Base-by-base conservation (phyloP, 2,113 vertebrate species). In the Carassius auratus region DNA sequence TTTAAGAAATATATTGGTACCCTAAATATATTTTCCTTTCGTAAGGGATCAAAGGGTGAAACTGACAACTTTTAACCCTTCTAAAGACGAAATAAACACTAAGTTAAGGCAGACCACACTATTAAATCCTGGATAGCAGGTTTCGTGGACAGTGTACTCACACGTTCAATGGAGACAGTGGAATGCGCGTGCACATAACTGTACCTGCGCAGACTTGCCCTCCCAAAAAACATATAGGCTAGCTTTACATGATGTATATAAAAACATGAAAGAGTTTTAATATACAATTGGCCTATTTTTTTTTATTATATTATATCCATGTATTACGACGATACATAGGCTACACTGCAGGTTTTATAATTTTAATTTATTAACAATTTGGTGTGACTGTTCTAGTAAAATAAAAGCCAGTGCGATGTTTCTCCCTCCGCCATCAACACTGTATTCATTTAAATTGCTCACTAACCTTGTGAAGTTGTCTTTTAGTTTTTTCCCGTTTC, bases 171-270 rank as follows among this genome's bases (percentile, higher is more conserved):
- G 21, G 81, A 50, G 89, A 89, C 90, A 33, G 38, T 89, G 94
- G 94, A 95, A 94, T 95, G 94, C 57, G 93, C 78, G 71, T 26
- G 82, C 90, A 23, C 84, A 61, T 89, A 89, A 90, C 84, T 85
- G 36, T 88, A 84, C 94, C 91, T 94, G 94, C 93, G 91, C 93
- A 91, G 94, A 94, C 94, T 91, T 92, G 94, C 89, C 90, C 55
- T 30, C 15, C 69, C 45, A 76, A 86, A 74, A 26, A 33, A 83
- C 12, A 69, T 76, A 83, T 19, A 81, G 26, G 26, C 26, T 17
- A 73, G 48, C 14, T 1, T 45, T 88, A 45, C 36, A 30, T 30
- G 30, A 55, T 10, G 42, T 45, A 62, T n/a, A 45, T 14, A 62
- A 52, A 26, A 6, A 0, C 9, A 15, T 50, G 8, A 74, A 74